Base-by-base conservation (phyloP, 2,797 vertebrate genomes). In the Tolypeutes matacus region DNA sequence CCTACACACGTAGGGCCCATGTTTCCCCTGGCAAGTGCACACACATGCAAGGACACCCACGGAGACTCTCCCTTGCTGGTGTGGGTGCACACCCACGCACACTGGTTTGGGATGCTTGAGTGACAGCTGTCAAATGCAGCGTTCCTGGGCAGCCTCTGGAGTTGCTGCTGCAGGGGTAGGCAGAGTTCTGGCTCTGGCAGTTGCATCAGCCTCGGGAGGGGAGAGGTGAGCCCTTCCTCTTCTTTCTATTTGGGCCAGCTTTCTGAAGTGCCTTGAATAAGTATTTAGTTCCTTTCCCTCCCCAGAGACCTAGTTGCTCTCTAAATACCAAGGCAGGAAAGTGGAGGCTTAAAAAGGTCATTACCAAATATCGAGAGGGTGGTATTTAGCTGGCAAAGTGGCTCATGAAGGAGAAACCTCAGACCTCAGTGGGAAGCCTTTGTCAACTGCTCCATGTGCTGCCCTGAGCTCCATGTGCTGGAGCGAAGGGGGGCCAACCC, bases 301-400 rank as follows among this genome's bases (percentile, higher is more conserved):
- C 97, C 96, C 31, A 42, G 97, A 93, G 94, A 95, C 81, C 31
- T 89, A 93, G 89, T 31, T 96, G 97, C 95, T 81, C 76, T 94
- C 93, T 97, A 98, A 98, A 98, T 98, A 98, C 96, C 97, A 98
- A 97, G 80, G 91, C 95, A 75, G 86, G 91, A 89, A 93, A 87
- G 81, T 18, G 94, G 82, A 97, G 95, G 95, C 82, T 96, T 96
- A 77, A 87, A 98, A 98, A 98, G 97, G 98, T 98, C 78, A 51
- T 97, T 97, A 96, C 96, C 96, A 96, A 97, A 95, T 93, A 80
- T 85, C 2, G 86, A 96, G 97, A 90, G 97, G 93, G 94, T 97
- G 98, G 96, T 97, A 98, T 98, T 98, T 98, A 96, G 93, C 86
- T 93, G 84, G 87, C 15, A 89, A 91, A 95, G 3, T 23, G 73